Evolutionary conservation across 2,797 vertebrate genomes (phyloP), one percentile per base, ranked within the genome.

Genomic region (Chiloscyllium punctatum): DNA sequence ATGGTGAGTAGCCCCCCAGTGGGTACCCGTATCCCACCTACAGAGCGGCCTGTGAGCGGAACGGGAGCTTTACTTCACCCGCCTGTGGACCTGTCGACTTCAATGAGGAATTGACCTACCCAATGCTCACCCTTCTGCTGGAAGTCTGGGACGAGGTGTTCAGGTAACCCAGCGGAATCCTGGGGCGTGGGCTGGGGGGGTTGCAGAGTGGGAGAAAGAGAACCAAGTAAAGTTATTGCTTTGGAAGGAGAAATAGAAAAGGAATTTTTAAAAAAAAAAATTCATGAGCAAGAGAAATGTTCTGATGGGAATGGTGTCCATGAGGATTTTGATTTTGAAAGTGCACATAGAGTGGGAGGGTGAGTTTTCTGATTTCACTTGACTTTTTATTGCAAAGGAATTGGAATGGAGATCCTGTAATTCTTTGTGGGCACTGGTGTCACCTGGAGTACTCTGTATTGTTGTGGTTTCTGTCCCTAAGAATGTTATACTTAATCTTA

Each of bases 111-210:
- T 96, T 96, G 0, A 68, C 96, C 0, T 48, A 66, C 0, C 96
- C 96, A 0, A 90, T 96, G 33, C 30, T 69, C 37, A 37, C 25
- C 23, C 62, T 71, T 13, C 27, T 96, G 5, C 53, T 53, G 11
- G 33, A 30, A 13, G 33, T 95, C 0, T 96, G 96, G 96, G 84
- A 69, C 3, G 95, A 96, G 1, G 94, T 96, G n/a, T 96, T 96
- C 95, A 96, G 69, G 96, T 96, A 96, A 6, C 11, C 48, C 21
- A 42, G 6, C 82, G 25, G 72, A 33, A 33, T 33, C 30, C 0
- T 1, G 16, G n/a, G 21, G 4, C 5, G 3, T 82, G 77, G n/a
- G 16, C 77, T 8, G 74, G 77, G 37, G 37, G 18, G 77, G 18
- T 13, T 4, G 18, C 16, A 42, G 79, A 5, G 37, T 7, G 5